Evolutionary conservation across 2,797 vertebrate species (phyloP), one percentile per base, ranked within the genome.

Genomic region (Podargus strigoides): DNA sequence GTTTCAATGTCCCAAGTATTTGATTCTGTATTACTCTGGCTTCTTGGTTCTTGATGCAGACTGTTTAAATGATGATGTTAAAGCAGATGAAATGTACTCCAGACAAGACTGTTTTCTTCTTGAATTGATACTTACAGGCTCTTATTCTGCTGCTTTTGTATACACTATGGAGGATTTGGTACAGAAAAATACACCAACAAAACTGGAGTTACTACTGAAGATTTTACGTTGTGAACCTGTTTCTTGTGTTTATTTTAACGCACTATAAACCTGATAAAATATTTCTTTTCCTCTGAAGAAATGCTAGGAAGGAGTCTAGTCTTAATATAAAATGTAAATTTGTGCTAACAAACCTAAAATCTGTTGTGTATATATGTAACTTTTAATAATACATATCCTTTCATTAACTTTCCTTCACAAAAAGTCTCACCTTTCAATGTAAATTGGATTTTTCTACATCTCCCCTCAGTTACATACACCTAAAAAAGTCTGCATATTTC

Each of bases 111-210:
- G 28, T 91, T 73, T 90, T 89, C 74, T 85, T 96, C 78, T 78
- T 87, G 56, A 92, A 79, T 37, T 90, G 68, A 22, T 64, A 68
- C 74, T 73, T 79, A 75, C 79, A 89, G 49, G 67, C 44, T 94
- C 52, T 89, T 78, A 67, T 4, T 87, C 70, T 89, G 63, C 55
- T 93, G 75, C 2, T 93, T 94, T 93, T 96, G 85, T 95, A 89
- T 58, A 62, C 21, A 7, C 58, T 93, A 21, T 16, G 78, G 78
- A 80, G 30, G 62, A 93, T 83, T 94, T 90, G 73, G 74, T 92
- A 93, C 86, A 83, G 82, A 91, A 93, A 93, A 96, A 87, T 91
- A 92, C 21, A 95, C 72, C 82, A 89, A 87, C 93, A 87, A 84
- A 89, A 89, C 66, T 87, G 81, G 64, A 94, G 76, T 94, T 94